Base-by-base conservation (phyloP, 2,888 invertebrate species). In the Fissipunctia ypsillon region DNA sequence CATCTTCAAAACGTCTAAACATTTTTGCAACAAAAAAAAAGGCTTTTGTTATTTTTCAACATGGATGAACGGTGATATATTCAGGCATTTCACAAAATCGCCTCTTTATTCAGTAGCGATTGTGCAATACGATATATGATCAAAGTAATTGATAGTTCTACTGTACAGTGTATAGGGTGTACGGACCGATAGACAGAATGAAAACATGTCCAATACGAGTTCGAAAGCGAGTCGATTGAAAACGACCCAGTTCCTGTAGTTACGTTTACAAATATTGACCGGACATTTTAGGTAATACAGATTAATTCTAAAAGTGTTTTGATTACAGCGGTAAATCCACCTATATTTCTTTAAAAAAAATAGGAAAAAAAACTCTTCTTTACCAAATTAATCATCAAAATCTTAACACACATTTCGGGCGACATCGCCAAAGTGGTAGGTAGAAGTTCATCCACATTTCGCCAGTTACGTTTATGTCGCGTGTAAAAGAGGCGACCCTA, bases 201-300 rank as follows among this genome's bases (percentile, higher is more conserved):
- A 81, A 87, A 80, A 78, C 79, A 73, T 70, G 65, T 57, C 59
- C 69, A 35, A 80, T 83, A 64, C 77, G 38, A 84, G 80, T 88
- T 80, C 81, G 78, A 76, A 83, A 81, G 78, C 80, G 68, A 76
- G 56, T 64, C 67, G 78, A 86, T 84, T 87, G 88, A 84, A 87
- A 85, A 56, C 73, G 89, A 79, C 86, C 89, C 57, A 89, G 78
- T 83, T 89, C 76, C 78, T 22, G n/a, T 69, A n/a, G n/a, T n/a
- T n/a, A 25, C 41, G 73, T 69, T 74, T 73, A 67, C 68, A 76
- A 61, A 71, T 59, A 76, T 67, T 73, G 52, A 48, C n/a, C 28
- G 14, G 16, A 45, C 50, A 80, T 61, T 61, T 70, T 80, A 35
- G n/a, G 31, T 54, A 43, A 41, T 60, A 31, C 10, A 10, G 10